phyloP scores from a whole-genome alignment of 2,797 vertebrate genomes.

The Amblyraja radiata region DNA sequence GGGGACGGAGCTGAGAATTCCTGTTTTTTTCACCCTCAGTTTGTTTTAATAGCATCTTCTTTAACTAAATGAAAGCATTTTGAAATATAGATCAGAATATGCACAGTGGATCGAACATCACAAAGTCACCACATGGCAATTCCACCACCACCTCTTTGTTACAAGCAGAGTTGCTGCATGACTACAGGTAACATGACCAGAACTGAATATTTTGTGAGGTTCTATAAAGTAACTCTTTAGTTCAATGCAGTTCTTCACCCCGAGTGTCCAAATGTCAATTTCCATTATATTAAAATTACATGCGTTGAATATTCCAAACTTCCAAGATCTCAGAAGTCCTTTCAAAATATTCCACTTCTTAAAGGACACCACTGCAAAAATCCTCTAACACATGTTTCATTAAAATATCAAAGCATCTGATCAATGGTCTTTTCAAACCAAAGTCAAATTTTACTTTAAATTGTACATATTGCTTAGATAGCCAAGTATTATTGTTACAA shows the following conservation, averaged over 20 bases:
- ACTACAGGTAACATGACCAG: not conserved
- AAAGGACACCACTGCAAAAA: too few relatives aligned
- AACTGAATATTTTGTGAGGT: not conserved
- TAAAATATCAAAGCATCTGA: not conserved
- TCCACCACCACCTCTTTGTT: not conserved
- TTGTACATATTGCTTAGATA: not conserved
- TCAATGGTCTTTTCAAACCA: not conserved
- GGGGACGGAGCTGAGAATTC: not conserved
- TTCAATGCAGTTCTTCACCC: not conserved
- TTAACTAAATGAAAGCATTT: not conserved
- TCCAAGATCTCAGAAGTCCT: not conserved
- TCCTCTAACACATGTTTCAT: too few relatives aligned
- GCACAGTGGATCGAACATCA: not conserved
- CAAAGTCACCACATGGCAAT: not conserved
- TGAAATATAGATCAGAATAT: not conserved
- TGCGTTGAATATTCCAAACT: not conserved
- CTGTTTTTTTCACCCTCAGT: not conserved
- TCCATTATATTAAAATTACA: not conserved
- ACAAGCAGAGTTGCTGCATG: too few relatives aligned
- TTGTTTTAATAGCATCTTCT: not conserved
- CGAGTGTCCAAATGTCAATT: not conserved
- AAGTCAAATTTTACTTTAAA: not conserved
- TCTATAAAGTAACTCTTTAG: not conserved
- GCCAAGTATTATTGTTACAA: not conserved
- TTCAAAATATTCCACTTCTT: not conserved